Percentiles rank a stretch among this genome's conserved stretches.
These are phyloP conservation scores for Hyles lineata DNA, from an alignment of 2,888 invertebrate genomes.

Conservation along the genomic window DNA sequence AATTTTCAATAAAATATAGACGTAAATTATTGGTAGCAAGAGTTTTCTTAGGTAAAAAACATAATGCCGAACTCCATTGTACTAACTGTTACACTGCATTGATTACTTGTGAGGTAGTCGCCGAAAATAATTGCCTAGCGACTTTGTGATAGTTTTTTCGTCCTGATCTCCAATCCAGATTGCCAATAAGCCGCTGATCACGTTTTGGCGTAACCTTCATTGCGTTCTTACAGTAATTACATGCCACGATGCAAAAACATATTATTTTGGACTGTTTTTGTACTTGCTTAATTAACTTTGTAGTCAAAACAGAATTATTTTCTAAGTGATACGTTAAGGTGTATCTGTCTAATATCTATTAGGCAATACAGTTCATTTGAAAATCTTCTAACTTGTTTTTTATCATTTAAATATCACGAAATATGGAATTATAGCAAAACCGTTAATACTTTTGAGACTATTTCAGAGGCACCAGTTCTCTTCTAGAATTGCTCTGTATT, in stretches of 20 bases:
- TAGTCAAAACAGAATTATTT: no score
- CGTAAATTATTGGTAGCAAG: neutral
- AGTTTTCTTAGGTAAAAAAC: neutral
- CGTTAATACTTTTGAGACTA: no score
- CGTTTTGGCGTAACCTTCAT: neutral
- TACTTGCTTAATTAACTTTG: neutral
- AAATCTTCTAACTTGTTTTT: no score
- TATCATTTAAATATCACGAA: no score
- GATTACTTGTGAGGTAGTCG: constrained; percentile 3
- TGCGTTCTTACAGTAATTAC: neutral
- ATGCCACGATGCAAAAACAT: neutral
- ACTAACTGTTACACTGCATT: neutral
- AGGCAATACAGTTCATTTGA: no score
- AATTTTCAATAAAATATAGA: no score
- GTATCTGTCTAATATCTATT: no score
- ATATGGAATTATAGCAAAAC: no score
- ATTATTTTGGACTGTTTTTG: neutral
- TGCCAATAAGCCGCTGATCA: constrained; percentile 3
- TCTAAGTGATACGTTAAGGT: no score
- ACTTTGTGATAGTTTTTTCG: neutral
- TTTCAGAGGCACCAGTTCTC: no score
- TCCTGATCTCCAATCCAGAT: neutral
- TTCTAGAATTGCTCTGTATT: no score
- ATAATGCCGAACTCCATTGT: neutral
- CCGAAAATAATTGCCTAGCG: neutral